Evolutionary conservation across 1,140 invertebrate genomes (phyloP).

Genomic region (Trigoniulus corallinus): DNA sequence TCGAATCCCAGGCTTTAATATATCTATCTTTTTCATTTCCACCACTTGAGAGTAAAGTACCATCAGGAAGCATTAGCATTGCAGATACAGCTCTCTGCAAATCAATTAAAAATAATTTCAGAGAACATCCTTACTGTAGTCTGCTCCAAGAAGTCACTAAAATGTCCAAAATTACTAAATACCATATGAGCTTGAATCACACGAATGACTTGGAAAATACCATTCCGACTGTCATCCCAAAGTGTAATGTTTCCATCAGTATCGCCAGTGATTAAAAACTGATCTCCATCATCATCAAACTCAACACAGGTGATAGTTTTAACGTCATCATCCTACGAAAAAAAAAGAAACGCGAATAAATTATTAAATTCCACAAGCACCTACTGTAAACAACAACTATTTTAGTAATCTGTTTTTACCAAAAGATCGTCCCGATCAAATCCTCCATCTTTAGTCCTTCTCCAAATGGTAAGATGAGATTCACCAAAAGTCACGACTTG

Average conservation of each 20-base stretch:
- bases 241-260: conserved; percentile 86
- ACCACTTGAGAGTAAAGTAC: conserved; percentile 62
- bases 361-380: too few species aligned
- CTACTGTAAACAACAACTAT: too few species aligned
- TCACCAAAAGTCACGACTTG: conserved; percentile 83
- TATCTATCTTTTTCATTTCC: conserved; percentile 67
- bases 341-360: neutral
- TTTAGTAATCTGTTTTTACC: neutral
- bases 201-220: conserved; percentile 39
- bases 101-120: neutral
- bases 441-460: conserved; percentile 67
- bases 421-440: conserved; percentile 56
- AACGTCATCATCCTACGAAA: neutral
- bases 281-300: conserved; percentile 82
- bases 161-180: neutral
- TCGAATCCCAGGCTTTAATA: conserved; percentile 78
- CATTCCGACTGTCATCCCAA: conserved; percentile 74
- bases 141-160: neutral
- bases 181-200: conserved; percentile 23
- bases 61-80: conserved; percentile 70
- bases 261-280: conserved; percentile 63
- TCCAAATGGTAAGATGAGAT: conserved; percentile 85
- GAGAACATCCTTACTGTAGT: neutral
- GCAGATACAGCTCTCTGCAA: conserved; percentile 57
- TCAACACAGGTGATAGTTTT: conserved; percentile 39